A percentile compares a stretch with the other conserved stretches of the same genome.
Conservation (phyloP, 2,888 invertebrate species). For the Chymomyza caudatula region DNA sequence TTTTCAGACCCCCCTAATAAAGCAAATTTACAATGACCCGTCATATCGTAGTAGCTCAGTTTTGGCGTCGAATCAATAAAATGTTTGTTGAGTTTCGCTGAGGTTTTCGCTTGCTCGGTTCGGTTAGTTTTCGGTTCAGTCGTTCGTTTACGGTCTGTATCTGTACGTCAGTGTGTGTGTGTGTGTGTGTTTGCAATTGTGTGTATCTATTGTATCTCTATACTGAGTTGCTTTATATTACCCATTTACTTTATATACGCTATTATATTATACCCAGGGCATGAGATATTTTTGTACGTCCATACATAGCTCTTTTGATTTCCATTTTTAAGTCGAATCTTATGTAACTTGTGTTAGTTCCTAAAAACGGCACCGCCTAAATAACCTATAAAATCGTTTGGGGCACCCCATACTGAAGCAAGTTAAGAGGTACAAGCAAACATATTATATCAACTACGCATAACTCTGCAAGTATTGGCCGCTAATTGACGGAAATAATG, state of each 20-base stretch:
- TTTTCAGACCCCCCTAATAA: not conserved
- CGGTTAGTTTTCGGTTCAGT: slow-evolving; percentile 43
- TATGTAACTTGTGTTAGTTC: slow-evolving; percentile 37
- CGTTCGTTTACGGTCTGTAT: slow-evolving; percentile 42
- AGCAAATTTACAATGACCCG: not conserved
- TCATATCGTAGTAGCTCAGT: slow-evolving; percentile 20
- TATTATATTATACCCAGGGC: not conserved
- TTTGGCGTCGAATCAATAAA: slow-evolving; percentile 61
- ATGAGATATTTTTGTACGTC: slow-evolving; percentile 3
- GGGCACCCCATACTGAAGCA: not conserved
- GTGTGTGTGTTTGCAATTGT: slow-evolving; percentile 28
- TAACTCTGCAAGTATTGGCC: not conserved
- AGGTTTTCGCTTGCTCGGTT: slow-evolving; percentile 58
- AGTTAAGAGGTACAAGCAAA: not conserved
- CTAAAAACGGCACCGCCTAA: not conserved
- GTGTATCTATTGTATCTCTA: slow-evolving; percentile 47
- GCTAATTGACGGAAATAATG: not conserved
- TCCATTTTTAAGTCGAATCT: slow-evolving; percentile 36
- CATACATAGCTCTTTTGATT: slow-evolving; percentile 16
- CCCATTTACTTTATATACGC: slow-evolving; percentile 37
- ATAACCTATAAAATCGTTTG: not conserved
- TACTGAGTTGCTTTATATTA: slow-evolving; percentile 48
- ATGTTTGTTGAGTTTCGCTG: slow-evolving; percentile 53
- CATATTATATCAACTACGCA: not conserved
- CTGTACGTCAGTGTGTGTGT: slow-evolving; percentile 30